These are phyloP conservation scores for Plectrocnemia conspersa DNA, from an alignment of 1,140 invertebrate genomes.

Conservation along the genomic window DNA sequence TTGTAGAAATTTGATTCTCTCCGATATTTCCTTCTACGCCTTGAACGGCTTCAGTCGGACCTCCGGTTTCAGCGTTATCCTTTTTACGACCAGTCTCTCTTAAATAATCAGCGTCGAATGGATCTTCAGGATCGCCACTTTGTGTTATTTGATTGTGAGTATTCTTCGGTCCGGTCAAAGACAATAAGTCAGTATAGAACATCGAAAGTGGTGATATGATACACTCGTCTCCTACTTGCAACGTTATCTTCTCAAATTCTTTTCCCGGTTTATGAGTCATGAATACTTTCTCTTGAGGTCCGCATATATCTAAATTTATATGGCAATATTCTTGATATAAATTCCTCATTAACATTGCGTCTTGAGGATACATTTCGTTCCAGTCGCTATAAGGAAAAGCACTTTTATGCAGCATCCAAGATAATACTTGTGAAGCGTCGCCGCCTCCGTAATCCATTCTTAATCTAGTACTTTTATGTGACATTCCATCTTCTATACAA, in stretches of 20 bases:
- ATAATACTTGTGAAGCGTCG: conserved; percentile 81
- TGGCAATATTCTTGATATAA: conserved; percentile 90
- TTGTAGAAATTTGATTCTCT: conserved; percentile 44
- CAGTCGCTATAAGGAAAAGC: conserved; percentile 84
- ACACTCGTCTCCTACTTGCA: conserved; percentile 87
- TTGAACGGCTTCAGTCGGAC: conserved; percentile 56
- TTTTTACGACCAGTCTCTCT: conserved; percentile 75
- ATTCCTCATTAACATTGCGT: conserved; percentile 72
- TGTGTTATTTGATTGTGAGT: conserved; percentile 70
- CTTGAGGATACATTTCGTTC: conserved; percentile 62
- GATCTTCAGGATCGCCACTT: conserved; percentile 84
- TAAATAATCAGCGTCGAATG: conserved; percentile 88
- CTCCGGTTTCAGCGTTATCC: conserved; percentile 40
- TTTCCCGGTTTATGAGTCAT: conserved; percentile 67
- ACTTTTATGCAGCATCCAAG: conserved; percentile 81
- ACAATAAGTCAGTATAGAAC: conserved; percentile 85
- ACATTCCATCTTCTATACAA: conserved; percentile 95
- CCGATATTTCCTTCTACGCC: conserved; percentile 58
- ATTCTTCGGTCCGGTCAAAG: conserved; percentile 70
- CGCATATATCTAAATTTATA: conserved; percentile 82
- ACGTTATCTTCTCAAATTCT: conserved; percentile 68
- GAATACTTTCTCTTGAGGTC: conserved; percentile 76
- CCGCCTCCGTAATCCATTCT: conserved; percentile 82
- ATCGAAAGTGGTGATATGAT: conserved; percentile 85
- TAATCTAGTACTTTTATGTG: conserved; percentile 79